phyloP scores from a whole-genome alignment of 2,797 vertebrate species.

The Monodelphis domestica region DNA sequence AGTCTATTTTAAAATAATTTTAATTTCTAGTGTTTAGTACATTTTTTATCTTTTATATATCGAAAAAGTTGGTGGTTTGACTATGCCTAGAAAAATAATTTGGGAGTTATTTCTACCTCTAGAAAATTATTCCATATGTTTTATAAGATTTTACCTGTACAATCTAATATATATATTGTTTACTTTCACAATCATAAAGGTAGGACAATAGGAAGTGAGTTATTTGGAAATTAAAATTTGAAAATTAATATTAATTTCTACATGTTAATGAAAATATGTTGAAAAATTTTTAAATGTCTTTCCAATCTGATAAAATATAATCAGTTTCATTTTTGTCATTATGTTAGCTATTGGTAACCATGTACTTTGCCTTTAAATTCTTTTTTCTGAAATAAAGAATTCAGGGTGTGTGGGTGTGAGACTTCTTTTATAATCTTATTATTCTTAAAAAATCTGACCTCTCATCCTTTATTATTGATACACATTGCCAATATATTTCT shows the following conservation, averaged over 20 bases:
- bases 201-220: background rate
- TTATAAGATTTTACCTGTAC: background rate
- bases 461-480: background rate
- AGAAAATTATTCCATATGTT: background rate
- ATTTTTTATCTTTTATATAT: background rate
- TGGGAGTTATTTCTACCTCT: background rate
- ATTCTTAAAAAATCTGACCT: background rate
- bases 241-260: background rate
- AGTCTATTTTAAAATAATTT: background rate
- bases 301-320: background rate
- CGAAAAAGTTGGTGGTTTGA: background rate
- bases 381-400: background rate
- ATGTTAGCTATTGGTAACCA: background rate
- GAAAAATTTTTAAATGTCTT: no score
- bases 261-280: no score
- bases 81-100: background rate
- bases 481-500: background rate
- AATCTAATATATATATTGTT: background rate
- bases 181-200: background rate
- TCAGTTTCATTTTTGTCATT: background rate
- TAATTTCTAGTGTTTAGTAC: background rate
- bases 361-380: background rate
- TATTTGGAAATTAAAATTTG: background rate
- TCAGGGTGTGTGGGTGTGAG: background rate
- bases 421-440: background rate